Conservation (phyloP, 2,113 vertebrate genomes). For the crab-eating macaque (Macaca fascicularis) region DNA sequence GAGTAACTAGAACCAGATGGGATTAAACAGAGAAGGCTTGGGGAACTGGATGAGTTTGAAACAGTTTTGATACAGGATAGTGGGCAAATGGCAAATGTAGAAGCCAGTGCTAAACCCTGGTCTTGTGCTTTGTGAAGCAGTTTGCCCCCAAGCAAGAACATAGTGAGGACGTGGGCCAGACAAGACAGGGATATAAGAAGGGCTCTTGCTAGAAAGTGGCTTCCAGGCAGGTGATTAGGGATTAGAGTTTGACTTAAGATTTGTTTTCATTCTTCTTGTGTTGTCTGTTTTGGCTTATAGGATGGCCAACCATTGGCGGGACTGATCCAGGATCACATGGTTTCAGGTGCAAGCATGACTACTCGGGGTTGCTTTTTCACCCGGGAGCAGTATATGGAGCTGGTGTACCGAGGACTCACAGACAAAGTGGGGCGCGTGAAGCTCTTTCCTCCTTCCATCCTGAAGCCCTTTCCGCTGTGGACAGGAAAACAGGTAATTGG, state of each 20-base stretch:
- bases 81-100: neutral
- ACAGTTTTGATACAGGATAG: neutral
- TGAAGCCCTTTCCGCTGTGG: constrained; percentile 94
- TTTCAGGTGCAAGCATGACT: constrained; percentile 96
- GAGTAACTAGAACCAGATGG: constrained; percentile 66
- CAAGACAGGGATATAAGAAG: rapidly evolving
- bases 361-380: constrained; percentile 93
- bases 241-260: neutral
- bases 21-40: neutral
- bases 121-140: neutral
- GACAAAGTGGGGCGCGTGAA: constrained; percentile 92
- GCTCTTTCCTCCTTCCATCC: constrained; percentile 89
- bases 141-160: neutral
- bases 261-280: neutral
- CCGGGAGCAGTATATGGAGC: constrained; percentile 93
- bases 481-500: constrained; percentile 95
- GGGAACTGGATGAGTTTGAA: neutral
- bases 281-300: constrained; percentile 76
- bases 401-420: constrained; percentile 95
- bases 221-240: neutral
- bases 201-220: neutral
- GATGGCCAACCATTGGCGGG: constrained; percentile 97
- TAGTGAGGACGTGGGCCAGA: too few relatives aligned
- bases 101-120: neutral
- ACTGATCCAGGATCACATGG: constrained; percentile 98